Evolutionary conservation across 2,888 invertebrate species (phyloP).

Genomic region (Eulithis prunata): DNA sequence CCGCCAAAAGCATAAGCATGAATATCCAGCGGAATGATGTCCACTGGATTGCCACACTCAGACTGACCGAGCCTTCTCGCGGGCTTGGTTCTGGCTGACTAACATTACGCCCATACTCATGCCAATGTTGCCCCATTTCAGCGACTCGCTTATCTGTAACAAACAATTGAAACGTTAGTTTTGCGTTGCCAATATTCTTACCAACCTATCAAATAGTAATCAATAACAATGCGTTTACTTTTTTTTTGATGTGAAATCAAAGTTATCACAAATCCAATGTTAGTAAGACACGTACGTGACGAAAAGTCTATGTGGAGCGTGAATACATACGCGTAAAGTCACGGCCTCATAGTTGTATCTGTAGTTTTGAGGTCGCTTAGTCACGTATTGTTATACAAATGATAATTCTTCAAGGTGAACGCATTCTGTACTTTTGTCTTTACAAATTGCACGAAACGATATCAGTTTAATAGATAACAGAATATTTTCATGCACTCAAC

Average conservation of each 20-base stretch:
- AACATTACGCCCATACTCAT: constrained; percentile 88
- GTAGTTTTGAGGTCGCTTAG: constrained; percentile 8
- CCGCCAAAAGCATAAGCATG: constrained; percentile 75
- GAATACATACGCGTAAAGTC: constrained; percentile 5
- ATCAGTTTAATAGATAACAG: not conserved
- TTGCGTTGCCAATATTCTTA: not conserved
- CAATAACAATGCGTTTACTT: no score
- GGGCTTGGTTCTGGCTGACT: constrained; percentile 79
- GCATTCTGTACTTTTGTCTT: constrained; percentile 13
- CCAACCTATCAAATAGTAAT: not conserved
- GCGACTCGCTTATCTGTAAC: constrained; percentile 88
- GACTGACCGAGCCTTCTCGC: constrained; percentile 77
- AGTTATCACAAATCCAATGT: constrained; percentile 4
- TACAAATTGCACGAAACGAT: constrained; percentile 3
- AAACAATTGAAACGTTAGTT: constrained; percentile 49
- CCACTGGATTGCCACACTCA: constrained; percentile 74
- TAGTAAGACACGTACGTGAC: constrained; percentile 23
- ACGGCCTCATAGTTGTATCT: constrained; percentile 14
- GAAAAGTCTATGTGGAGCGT: not conserved
- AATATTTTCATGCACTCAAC: not conserved
- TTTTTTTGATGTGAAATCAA: not conserved
- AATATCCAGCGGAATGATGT: constrained; percentile 62
- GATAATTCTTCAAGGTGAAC: constrained; percentile 9
- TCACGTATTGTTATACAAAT: constrained; percentile 26
- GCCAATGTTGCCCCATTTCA: constrained; percentile 89